phyloP scores from a whole-genome alignment of 2,888 invertebrate genomes.

The Acrobasis suavella region DNA sequence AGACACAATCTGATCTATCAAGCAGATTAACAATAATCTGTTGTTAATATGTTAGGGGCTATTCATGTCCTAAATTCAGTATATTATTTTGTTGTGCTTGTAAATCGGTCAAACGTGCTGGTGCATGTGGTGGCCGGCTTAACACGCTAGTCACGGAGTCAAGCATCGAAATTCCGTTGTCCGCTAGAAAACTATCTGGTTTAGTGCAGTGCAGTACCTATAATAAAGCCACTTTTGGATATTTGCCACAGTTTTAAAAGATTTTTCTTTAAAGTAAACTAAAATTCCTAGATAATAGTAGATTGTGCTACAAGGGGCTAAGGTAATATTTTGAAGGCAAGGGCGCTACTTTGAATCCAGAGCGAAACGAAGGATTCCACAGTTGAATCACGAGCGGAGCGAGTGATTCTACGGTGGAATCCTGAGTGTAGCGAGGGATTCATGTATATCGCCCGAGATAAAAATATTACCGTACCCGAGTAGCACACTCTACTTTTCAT shows the following conservation, averaged over 20 bases:
- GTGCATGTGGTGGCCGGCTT: background rate
- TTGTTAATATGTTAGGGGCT: background rate
- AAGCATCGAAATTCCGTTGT: slow-evolving; percentile 16
- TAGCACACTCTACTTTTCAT: too few species aligned
- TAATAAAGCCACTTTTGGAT: background rate
- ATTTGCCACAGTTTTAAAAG: background rate
- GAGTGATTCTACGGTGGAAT: too few species aligned
- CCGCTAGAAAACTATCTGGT: background rate
- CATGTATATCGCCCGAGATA: too few species aligned
- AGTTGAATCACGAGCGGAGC: too few species aligned
- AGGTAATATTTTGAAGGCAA: too few species aligned
- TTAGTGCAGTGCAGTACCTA: background rate
- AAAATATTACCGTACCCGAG: too few species aligned
- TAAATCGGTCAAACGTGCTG: slow-evolving; percentile 19
- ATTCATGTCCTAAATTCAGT: background rate
- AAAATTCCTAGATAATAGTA: too few species aligned
- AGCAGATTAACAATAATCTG: background rate
- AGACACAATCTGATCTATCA: background rate
- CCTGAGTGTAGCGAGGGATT: too few species aligned
- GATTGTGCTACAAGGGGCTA: too few species aligned
- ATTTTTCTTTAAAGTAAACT: too few species aligned
- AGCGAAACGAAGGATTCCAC: too few species aligned
- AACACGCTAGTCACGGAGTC: background rate
- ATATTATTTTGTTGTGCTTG: background rate
- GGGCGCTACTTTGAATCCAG: too few species aligned